Evolutionary conservation across 2,888 invertebrate species (phyloP), one percentile per base, ranked within the genome.

Genomic region (Drosophila borborema): DNA sequence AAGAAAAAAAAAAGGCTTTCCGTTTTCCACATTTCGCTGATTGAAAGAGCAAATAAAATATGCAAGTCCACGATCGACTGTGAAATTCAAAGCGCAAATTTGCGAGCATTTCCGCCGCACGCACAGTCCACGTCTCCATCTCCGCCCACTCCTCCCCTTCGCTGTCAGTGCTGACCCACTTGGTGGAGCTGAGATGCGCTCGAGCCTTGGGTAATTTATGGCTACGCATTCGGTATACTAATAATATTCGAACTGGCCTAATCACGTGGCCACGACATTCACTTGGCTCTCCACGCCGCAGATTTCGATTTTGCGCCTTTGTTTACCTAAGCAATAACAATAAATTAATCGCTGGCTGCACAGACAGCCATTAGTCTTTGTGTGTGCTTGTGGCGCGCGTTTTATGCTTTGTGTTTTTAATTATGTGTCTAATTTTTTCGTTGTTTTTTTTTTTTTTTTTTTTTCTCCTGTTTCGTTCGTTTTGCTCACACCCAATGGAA

Each of bases 251-350:
- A 69, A 66, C 61, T 66, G 55, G 60, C 59, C 81, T 65, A 80
- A 80, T 80, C 81, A 74, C 74, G 64, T 56, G 60, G 20, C 36
- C 49, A 20, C 31, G 20, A 43, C 59, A 53, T 10, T 38, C 31
- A n/a, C 43, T 36, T 51, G n/a, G 20, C 23, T 16, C 34, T 58
- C 66, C 55, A 28, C 6, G 38, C 38, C 16, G 28, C 28, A 28
- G 28, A 28, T 14, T 84, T 82, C 82, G 77, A 87, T 87, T 80
- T 65, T 68, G 67, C 49, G 72, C 75, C 81, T 86, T 82, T 86
- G 86, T 90, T 90, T 86, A 85, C 90, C 86, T 88, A 83, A 86
- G 86, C 89, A 88, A 86, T 86, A 90, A 90, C 90, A 79, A 86
- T 86, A 86, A 86, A 86, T 86, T 86, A 90, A 90, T 90, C 86